Evolutionary conservation across 1,140 invertebrate genomes (phyloP).

Genomic region (Spodoptera frugiperda): DNA sequence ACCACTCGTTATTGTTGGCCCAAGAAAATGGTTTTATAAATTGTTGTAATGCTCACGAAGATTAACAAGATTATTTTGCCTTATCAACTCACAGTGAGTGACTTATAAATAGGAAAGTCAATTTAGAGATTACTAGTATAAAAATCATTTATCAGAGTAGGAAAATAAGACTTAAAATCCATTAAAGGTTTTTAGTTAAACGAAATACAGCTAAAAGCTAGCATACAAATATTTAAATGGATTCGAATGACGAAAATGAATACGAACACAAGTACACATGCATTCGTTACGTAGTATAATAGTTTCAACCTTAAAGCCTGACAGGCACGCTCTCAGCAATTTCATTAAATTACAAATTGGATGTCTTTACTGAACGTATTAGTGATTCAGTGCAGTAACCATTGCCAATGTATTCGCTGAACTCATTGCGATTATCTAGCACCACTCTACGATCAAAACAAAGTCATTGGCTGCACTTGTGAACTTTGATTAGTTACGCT

Average conservation of each 20-base stretch:
- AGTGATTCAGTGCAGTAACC: conserved; percentile 6
- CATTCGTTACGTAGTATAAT: conserved; percentile 33
- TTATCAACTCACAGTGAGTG: not conserved
- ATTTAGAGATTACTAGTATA: not conserved
- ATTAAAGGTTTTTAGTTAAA: not conserved
- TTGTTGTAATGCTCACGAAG: not conserved
- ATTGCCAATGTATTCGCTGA: conserved; percentile 23
- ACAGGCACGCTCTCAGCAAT: conserved; percentile 20
- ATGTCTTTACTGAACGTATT: conserved; percentile 26
- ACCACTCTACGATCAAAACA: conserved; percentile 11
- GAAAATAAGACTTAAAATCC: not conserved
- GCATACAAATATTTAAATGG: conserved; percentile 3
- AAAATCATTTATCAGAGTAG: not conserved
- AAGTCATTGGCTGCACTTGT: not conserved
- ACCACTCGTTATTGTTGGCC: conserved; percentile 13
- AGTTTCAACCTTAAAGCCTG: conserved; percentile 35
- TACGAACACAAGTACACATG: conserved; percentile 26
- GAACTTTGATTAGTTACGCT: conserved; percentile 1
- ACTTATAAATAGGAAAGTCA: not conserved
- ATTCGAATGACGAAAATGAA: conserved; percentile 17
- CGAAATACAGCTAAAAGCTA: not conserved
- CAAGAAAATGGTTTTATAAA: not conserved
- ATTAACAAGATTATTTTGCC: not conserved
- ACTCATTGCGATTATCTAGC: conserved; percentile 11
- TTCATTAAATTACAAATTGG: conserved; percentile 35